phyloP scores from a whole-genome alignment of 2,113 vertebrate species.

The Glaucomys volans region DNA sequence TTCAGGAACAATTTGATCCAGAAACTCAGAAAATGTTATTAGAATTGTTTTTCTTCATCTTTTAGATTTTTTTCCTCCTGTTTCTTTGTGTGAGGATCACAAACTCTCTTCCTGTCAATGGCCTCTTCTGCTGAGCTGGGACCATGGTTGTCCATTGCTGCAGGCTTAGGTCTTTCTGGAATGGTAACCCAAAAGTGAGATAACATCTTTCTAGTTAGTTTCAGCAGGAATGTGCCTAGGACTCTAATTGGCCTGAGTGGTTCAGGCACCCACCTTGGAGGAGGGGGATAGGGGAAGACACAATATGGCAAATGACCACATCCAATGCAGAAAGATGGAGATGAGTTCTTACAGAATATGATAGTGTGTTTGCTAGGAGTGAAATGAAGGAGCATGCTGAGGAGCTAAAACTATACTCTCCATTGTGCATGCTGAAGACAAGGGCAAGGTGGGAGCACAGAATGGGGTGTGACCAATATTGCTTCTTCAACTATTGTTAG shows the following conservation, averaged over 20 bases:
- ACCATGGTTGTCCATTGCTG: not conserved
- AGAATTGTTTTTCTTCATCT: conserved; percentile 11
- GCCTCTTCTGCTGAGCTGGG: not conserved
- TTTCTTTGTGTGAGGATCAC: not conserved
- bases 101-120: not conserved
- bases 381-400: not conserved
- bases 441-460: not conserved
- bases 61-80: conserved; percentile 1
- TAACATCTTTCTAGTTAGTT: not conserved
- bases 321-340: not conserved
- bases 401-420: not conserved
- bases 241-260: not conserved
- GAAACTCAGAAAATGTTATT: not conserved
- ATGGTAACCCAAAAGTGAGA: not conserved
- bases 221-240: not conserved
- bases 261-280: not conserved
- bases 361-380: not conserved
- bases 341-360: not conserved
- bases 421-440: rapidly evolving
- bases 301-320: not conserved
- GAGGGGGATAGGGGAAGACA: not conserved
- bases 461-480: not conserved
- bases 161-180: not conserved
- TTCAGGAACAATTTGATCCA: not conserved
- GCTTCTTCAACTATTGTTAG: not conserved